These are phyloP conservation scores for Ptychadena robeensis DNA, from an alignment of 2,797 vertebrate genomes.

Conservation along the genomic window DNA sequence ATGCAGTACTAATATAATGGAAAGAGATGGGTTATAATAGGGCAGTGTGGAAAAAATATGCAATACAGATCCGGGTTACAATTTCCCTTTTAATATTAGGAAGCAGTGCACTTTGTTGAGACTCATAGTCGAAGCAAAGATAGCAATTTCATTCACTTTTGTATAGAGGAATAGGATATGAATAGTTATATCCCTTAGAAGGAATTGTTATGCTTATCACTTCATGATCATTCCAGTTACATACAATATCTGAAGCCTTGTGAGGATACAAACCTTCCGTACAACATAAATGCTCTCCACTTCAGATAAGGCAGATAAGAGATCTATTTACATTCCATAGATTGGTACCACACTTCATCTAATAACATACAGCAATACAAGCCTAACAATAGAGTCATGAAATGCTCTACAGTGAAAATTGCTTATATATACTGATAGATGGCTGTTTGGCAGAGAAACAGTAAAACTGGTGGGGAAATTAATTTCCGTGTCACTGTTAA, in stretches of 20 bases:
- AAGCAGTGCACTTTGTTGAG: slow-evolving; percentile 4
- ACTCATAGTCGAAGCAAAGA: not conserved
- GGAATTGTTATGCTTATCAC: slow-evolving; percentile 31
- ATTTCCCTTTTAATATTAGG: slow-evolving; percentile 43
- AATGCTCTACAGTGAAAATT: slow-evolving; percentile 1
- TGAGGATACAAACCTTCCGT: slow-evolving; percentile 35
- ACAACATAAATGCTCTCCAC: slow-evolving; percentile 31
- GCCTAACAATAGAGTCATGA: slow-evolving; percentile 16
- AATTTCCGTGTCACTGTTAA: slow-evolving; percentile 37
- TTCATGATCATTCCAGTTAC: slow-evolving; percentile 28
- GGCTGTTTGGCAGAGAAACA: slow-evolving; percentile 8
- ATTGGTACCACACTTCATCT: slow-evolving; percentile 18
- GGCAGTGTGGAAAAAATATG: not conserved
- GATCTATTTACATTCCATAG: slow-evolving; percentile 11
- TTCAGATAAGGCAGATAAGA: slow-evolving; percentile 30
- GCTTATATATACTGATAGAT: slow-evolving; percentile 7
- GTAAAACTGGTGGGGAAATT: slow-evolving; percentile 17
- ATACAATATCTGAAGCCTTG: slow-evolving; percentile 23
- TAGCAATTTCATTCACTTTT: not conserved
- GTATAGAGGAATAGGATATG: not conserved
- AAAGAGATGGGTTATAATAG: not conserved
- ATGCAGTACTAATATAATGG: not conserved
- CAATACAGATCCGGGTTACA: slow-evolving; percentile 11
- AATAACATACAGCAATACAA: slow-evolving; percentile 41
- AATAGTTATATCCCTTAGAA: not conserved